These are phyloP conservation scores for Sialis fuliginosa DNA, from an alignment of 2,888 invertebrate species.

Conservation along the genomic window DNA sequence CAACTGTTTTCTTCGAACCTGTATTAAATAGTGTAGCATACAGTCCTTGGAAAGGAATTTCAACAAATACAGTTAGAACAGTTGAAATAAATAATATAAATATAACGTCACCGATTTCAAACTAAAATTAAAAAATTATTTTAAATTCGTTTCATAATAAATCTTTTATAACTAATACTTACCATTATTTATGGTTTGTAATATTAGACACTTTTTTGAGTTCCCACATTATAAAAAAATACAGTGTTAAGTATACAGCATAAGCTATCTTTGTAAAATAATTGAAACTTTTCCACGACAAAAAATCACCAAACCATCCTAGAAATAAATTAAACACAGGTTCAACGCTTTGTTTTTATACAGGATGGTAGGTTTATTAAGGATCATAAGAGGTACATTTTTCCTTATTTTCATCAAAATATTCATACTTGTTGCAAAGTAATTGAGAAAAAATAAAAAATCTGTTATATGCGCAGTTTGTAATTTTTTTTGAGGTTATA, in stretches of 20 bases:
- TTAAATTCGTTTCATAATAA: background rate
- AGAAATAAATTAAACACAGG: conserved; percentile 7
- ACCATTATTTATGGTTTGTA: conserved; percentile 33
- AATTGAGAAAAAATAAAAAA: no score
- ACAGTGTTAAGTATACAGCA: conserved; percentile 38
- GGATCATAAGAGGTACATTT: no score
- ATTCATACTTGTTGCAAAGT: no score
- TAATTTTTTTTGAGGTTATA: no score
- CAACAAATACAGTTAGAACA: conserved; percentile 32
- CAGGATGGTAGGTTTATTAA: no score
- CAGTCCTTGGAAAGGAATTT: conserved; percentile 32
- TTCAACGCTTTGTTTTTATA: conserved; percentile 5
- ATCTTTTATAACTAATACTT: conserved; percentile 17
- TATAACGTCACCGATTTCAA: conserved; percentile 30
- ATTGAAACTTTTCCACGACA: conserved; percentile 34
- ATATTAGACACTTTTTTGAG: conserved; percentile 29
- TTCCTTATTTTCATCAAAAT: no score
- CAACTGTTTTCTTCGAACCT: no score
- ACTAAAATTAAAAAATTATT: conserved; percentile 21
- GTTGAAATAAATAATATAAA: conserved; percentile 28
- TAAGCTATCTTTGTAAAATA: conserved; percentile 41
- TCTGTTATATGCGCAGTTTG: no score
- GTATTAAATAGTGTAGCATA: background rate
- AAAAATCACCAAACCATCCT: conserved; percentile 29
- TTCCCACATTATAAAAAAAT: conserved; percentile 44